Percentiles rank a stretch among this genome's conserved stretches.
These are phyloP conservation scores for Artemia franciscana DNA, from an alignment of 1,140 invertebrate genomes.

Conservation along the genomic window DNA sequence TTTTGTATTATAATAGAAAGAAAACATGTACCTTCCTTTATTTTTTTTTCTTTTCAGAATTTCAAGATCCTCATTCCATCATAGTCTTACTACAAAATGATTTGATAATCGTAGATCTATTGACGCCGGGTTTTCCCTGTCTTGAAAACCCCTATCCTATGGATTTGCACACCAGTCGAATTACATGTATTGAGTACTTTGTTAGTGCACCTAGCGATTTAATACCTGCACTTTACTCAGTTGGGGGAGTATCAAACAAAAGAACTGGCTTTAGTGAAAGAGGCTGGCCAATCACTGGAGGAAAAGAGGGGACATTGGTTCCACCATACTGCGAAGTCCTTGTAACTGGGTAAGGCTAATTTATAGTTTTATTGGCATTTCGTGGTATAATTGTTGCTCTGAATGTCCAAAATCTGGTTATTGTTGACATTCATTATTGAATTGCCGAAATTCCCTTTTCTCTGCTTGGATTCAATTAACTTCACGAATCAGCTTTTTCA, in stretches of 20 bases:
- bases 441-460: no score
- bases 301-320: constrained; percentile 73
- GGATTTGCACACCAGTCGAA: constrained; percentile 93
- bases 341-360: constrained; percentile 50
- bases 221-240: constrained; percentile 76
- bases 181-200: constrained; percentile 85
- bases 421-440: no score
- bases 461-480: no score
- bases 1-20: no score
- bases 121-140: constrained; percentile 81
- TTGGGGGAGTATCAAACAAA: constrained; percentile 42
- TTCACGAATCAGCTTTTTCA: no score
- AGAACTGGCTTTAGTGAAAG: constrained; percentile 71
- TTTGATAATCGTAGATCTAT: constrained; percentile 88
- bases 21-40: no score
- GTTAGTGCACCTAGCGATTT: constrained; percentile 92
- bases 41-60: constrained; percentile 43
- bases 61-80: constrained; percentile 89
- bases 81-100: constrained; percentile 93
- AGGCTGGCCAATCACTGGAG: constrained; percentile 83
- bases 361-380: background rate
- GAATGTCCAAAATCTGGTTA: no score
- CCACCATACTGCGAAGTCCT: constrained; percentile 92
- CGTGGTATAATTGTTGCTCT: background rate
- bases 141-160: constrained; percentile 98